These are phyloP conservation scores for Aricia artaxerxes DNA, from an alignment of 2,888 invertebrate species.

Conservation along the genomic window DNA sequence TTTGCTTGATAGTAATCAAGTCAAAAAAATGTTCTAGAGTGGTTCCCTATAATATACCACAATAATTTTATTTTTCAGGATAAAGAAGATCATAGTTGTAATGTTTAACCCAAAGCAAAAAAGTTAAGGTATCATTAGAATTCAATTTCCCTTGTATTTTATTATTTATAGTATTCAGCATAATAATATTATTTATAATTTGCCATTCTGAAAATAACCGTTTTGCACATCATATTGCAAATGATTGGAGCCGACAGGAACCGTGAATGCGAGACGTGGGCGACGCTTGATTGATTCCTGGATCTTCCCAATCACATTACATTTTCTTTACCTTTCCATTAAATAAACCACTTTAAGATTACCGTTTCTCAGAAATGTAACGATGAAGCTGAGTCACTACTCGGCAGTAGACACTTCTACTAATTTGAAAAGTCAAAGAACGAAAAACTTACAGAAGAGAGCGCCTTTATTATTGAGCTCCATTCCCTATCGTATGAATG, in stretches of 20 bases:
- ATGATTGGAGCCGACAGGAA: background rate
- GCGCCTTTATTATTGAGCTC: background rate
- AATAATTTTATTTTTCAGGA: no score
- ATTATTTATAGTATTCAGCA: no score
- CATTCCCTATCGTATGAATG: constrained; percentile 24
- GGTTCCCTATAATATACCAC: no score
- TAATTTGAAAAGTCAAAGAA: background rate
- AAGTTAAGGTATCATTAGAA: no score
- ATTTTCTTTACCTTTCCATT: background rate
- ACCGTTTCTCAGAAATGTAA: background rate
- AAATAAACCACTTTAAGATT: background rate
- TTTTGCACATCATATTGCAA: constrained; percentile 1
- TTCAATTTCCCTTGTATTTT: no score
- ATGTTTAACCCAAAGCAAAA: no score
- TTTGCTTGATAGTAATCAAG: no score
- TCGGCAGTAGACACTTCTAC: background rate
- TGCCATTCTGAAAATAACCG: background rate
- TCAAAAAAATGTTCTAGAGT: no score
- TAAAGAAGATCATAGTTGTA: no score
- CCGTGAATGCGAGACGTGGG: background rate
- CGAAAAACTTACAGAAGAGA: background rate
- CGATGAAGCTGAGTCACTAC: background rate
- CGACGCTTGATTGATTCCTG: background rate
- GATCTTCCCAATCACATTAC: background rate
- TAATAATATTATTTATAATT: background rate